Percentiles rank a stretch among this genome's conserved stretches.
phyloP scores from a whole-genome alignment of 2,797 vertebrate genomes.

The Sciurus carolinensis region DNA sequence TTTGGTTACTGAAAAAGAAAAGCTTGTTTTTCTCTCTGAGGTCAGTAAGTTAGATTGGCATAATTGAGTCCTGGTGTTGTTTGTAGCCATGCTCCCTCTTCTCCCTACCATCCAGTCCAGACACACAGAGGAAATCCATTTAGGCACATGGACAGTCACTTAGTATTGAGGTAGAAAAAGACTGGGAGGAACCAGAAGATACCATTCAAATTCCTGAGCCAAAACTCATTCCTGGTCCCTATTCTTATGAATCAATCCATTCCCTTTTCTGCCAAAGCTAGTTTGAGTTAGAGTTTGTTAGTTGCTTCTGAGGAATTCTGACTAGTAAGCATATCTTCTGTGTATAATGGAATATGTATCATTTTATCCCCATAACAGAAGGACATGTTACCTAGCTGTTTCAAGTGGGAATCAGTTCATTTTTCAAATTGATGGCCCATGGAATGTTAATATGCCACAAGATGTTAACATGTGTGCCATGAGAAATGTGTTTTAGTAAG shows the following conservation, averaged over 20 bases:
- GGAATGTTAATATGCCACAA: neutral
- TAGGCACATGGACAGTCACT: neutral
- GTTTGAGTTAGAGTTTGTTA: slow-evolving; percentile 41
- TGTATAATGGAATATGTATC: neutral
- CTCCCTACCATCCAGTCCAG: neutral
- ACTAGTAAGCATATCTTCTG: neutral
- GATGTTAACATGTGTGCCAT: slow-evolving; percentile 3
- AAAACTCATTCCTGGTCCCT: neutral
- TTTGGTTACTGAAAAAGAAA: neutral
- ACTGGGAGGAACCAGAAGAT: neutral
- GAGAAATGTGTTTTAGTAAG: slow-evolving; percentile 17
- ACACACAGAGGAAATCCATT: neutral
- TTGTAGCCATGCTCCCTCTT: neutral
- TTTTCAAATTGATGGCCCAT: slow-evolving; percentile 20
- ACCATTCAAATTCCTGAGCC: neutral
- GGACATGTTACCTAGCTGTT: neutral
- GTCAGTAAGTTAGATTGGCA: neutral
- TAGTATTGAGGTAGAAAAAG: neutral
- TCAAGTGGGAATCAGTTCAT: slow-evolving; percentile 25
- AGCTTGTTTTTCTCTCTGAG: neutral
- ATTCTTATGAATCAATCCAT: neutral
- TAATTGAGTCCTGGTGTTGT: neutral
- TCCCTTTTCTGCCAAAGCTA: neutral
- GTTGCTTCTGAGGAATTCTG: slow-evolving; percentile 1
- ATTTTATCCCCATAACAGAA: neutral